Evolutionary conservation across 2,888 invertebrate genomes (phyloP).

Genomic region (Bellardia bayeri): DNA sequence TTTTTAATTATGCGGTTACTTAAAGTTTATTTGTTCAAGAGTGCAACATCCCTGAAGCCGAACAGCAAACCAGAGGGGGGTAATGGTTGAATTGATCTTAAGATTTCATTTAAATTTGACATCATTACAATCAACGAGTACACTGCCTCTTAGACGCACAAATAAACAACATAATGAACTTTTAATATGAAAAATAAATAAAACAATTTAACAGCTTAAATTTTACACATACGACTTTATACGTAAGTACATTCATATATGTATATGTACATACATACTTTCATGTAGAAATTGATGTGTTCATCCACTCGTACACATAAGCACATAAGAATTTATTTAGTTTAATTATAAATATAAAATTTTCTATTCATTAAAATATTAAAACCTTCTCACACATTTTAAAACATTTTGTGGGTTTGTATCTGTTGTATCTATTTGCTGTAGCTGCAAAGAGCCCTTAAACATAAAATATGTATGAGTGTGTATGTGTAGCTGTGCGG

Average conservation of each 20-base stretch:
- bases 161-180: slow-evolving; percentile 38
- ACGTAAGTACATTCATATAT: no score
- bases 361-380: slow-evolving; percentile 61
- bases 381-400: slow-evolving; percentile 29
- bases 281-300: slow-evolving; percentile 58
- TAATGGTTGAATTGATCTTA: slow-evolving; percentile 69
- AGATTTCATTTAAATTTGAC: slow-evolving; percentile 71
- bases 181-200: slow-evolving; percentile 51
- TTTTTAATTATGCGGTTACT: slow-evolving; percentile 72
- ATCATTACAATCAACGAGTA: slow-evolving; percentile 63
- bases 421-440: slow-evolving; percentile 5
- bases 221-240: not conserved
- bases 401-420: not conserved
- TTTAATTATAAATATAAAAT: slow-evolving; percentile 62
- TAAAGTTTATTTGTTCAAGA: slow-evolving; percentile 63
- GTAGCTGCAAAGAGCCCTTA: slow-evolving; percentile 1
- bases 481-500: slow-evolving; percentile 2
- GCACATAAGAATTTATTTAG: slow-evolving; percentile 62
- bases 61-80: slow-evolving; percentile 17
- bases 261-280: not conserved
- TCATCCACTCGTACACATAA: slow-evolving; percentile 44
- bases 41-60: slow-evolving; percentile 2
- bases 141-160: slow-evolving; percentile 26
- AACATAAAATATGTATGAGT: slow-evolving; percentile 1
- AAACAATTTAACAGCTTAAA: slow-evolving; percentile 4